phyloP scores from a whole-genome alignment of 2,888 invertebrate species.

The Spodoptera picta region DNA sequence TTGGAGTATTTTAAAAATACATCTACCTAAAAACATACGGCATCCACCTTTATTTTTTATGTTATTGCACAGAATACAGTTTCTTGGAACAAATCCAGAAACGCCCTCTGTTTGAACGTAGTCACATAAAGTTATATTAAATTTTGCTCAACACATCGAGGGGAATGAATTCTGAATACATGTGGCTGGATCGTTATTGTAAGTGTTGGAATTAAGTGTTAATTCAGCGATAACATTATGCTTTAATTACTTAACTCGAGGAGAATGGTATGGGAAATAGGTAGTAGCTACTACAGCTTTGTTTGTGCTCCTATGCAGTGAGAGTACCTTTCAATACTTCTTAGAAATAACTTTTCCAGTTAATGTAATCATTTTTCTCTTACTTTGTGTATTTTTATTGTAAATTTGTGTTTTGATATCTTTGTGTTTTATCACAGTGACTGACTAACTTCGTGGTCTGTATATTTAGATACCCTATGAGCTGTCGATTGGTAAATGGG shows the following conservation, averaged over 20 bases:
- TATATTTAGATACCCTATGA: too few relatives aligned
- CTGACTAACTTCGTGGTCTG: too few relatives aligned
- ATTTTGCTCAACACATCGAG: slow-evolving; percentile 34
- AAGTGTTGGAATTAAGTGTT: slow-evolving; percentile 14
- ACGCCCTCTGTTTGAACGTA: slow-evolving; percentile 50
- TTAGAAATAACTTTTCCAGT: too few relatives aligned
- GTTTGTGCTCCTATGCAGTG: too few relatives aligned
- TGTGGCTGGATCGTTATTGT: slow-evolving; percentile 26
- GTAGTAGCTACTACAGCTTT: neutral
- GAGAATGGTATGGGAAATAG: neutral
- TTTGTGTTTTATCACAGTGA: too few relatives aligned
- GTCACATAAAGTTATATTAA: slow-evolving; percentile 51
- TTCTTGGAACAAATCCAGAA: slow-evolving; percentile 56
- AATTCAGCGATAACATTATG: slow-evolving; percentile 18
- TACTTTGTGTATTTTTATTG: too few relatives aligned
- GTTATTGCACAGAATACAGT: slow-evolving; percentile 31
- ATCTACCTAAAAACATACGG: slow-evolving; percentile 9
- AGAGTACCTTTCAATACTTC: too few relatives aligned
- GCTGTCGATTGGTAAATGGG: too few relatives aligned
- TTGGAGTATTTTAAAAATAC: slow-evolving; percentile 25
- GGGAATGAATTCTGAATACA: slow-evolving; percentile 46
- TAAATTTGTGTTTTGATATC: too few relatives aligned
- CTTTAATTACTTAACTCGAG: neutral
- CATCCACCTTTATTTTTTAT: slow-evolving; percentile 22
- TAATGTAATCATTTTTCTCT: too few relatives aligned